phyloP scores from a whole-genome alignment of 2,113 vertebrate genomes.

The Hyperopisus bebe region DNA sequence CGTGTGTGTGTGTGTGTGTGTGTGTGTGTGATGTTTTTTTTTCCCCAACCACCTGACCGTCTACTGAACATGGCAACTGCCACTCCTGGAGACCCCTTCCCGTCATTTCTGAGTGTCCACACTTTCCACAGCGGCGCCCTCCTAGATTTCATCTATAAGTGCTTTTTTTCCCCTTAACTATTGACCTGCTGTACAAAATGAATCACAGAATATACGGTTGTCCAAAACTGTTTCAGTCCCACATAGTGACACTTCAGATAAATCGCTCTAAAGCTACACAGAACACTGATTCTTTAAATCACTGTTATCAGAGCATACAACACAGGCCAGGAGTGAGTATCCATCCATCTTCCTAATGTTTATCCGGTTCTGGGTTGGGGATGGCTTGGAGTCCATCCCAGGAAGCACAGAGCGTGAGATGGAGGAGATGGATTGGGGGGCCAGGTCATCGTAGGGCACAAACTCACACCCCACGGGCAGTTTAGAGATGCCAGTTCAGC shows the following conservation, averaged over 20 bases:
- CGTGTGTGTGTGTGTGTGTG: not conserved
- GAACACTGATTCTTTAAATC: slow-evolving; percentile 1
- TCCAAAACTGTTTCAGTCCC: not conserved
- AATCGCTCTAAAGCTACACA: not conserved
- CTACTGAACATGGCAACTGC: not conserved
- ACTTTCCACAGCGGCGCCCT: not conserved
- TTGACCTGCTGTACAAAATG: not conserved
- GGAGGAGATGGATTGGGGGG: not conserved
- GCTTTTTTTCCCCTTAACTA: not conserved
- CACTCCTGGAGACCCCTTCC: not conserved
- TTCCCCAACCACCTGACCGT: not conserved
- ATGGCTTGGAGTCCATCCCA: not conserved
- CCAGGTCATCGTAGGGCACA: not conserved
- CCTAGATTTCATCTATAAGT: slow-evolving; percentile 1
- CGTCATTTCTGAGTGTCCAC: not conserved
- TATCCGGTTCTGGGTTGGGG: not conserved
- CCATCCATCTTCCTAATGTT: not conserved
- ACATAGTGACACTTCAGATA: not conserved
- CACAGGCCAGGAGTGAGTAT: not conserved
- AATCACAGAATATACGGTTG: not conserved
- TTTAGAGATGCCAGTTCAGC: not conserved
- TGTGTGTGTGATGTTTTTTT: not conserved
- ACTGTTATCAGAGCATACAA: slow-evolving; percentile 1
- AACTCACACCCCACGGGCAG: not conserved
- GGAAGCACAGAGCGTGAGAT: not conserved